Percentiles rank a stretch among this genome's conserved stretches.
Evolutionary conservation across 2,113 vertebrate genomes (phyloP).

Genomic region (Oostethus manadensis): DNA sequence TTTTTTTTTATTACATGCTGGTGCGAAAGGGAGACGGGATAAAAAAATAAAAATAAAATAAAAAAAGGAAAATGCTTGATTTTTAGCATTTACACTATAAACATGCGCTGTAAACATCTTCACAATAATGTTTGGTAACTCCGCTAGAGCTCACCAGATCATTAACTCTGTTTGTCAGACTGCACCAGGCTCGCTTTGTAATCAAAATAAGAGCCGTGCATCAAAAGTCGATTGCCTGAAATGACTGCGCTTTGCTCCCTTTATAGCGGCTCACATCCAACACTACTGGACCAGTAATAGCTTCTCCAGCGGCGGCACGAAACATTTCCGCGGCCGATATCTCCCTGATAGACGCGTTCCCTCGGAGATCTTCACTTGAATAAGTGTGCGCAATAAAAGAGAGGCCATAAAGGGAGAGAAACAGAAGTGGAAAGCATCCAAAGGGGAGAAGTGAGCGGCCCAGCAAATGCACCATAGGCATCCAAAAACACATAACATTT

Average conservation of each 20-base stretch:
- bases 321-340: conserved; percentile 13
- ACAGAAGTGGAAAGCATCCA: background rate
- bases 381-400: conserved; percentile 1
- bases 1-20: too few relatives aligned
- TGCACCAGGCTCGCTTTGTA: background rate
- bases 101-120: background rate
- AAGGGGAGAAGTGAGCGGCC: conserved; percentile 1
- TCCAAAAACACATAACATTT: conserved; percentile 8
- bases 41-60: background rate
- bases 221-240: conserved; percentile 7
- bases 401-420: background rate
- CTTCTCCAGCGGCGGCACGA: conserved; percentile 22
- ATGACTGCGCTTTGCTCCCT: conserved; percentile 4
- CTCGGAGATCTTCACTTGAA: conserved; percentile 1
- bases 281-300: conserved; percentile 20
- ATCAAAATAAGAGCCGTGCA: conserved; percentile 1
- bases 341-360: conserved; percentile 10
- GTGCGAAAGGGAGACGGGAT: too few relatives aligned
- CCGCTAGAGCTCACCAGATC: conserved; percentile 7
- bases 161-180: background rate
- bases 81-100: background rate
- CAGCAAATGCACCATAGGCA: conserved; percentile 2
- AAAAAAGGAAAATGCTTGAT: background rate
- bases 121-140: background rate
- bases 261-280: conserved; percentile 14